A percentile compares a stretch with the other conserved stretches of the same genome.
Evolutionary conservation across 2,888 invertebrate species (phyloP).

Genomic region (Anthrax anthrax): DNA sequence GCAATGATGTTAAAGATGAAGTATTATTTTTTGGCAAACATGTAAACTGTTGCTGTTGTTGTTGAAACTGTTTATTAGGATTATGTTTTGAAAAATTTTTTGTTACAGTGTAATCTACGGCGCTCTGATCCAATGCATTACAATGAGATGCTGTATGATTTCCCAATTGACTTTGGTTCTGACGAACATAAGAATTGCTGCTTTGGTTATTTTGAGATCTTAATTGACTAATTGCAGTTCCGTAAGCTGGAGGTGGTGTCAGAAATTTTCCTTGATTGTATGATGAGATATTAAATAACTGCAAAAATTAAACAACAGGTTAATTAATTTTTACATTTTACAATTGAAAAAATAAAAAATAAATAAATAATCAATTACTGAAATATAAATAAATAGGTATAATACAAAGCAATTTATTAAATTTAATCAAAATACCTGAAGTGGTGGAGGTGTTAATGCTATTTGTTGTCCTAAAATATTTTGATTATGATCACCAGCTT

Average conservation of each 20-base stretch:
- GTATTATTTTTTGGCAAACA: too few species aligned
- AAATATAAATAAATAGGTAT: not conserved
- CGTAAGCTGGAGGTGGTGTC: slow-evolving; percentile 33
- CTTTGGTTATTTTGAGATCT: slow-evolving; percentile 34
- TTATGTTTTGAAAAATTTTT: not conserved
- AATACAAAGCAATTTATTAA: not conserved
- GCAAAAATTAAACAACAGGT: not conserved
- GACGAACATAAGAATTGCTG: slow-evolving; percentile 3
- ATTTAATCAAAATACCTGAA: slow-evolving; percentile 24
- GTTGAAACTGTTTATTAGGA: not conserved
- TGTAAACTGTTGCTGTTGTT: not conserved
- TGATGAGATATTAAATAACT: slow-evolving; percentile 14
- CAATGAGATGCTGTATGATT: not conserved
- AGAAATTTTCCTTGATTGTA: slow-evolving; percentile 20
- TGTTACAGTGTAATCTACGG: not conserved
- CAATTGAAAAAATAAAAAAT: not conserved
- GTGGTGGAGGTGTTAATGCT: slow-evolving; percentile 21
- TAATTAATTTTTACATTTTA: too few species aligned
- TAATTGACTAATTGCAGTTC: slow-evolving; percentile 33
- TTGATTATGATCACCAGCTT: slow-evolving; percentile 2
- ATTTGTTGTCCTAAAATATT: not conserved
- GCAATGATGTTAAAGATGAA: not conserved
- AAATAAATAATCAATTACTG: not conserved
- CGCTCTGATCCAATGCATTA: not conserved
- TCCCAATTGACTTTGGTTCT: slow-evolving; percentile 1